These are phyloP conservation scores for Trematomus loennbergii DNA, from an alignment of 2,113 vertebrate genomes.

Conservation along the genomic window DNA sequence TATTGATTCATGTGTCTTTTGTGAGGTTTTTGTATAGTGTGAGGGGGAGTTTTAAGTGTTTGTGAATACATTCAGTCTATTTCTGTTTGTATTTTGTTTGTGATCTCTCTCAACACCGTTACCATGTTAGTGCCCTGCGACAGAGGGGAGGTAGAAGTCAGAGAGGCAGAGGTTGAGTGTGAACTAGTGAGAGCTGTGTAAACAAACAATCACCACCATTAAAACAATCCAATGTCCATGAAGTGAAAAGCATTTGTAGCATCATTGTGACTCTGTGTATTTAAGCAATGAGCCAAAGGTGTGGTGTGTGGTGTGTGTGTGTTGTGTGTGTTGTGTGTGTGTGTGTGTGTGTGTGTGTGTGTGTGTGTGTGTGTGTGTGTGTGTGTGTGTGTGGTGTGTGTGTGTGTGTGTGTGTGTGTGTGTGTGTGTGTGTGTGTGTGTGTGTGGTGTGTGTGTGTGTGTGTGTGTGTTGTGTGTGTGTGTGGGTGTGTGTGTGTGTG, in stretches of 20 bases:
- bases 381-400: slow-evolving; percentile 33
- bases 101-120: background rate
- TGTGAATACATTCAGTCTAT: slow-evolving; percentile 25
- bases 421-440: too few relatives aligned
- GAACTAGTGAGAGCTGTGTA: slow-evolving; percentile 16
- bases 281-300: slow-evolving; percentile 28
- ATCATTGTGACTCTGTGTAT: slow-evolving; percentile 32
- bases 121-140: slow-evolving; percentile 2
- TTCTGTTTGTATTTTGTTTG: slow-evolving; percentile 28
- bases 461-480: too few relatives aligned
- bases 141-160: slow-evolving; percentile 27
- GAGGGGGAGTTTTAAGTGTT: slow-evolving; percentile 15
- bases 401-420: slow-evolving; percentile 9
- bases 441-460: too few relatives aligned
- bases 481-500: too few relatives aligned
- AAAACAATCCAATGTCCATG: slow-evolving; percentile 33
- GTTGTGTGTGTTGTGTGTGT: slow-evolving; percentile 19
- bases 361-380: slow-evolving; percentile 20
- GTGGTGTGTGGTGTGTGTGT: slow-evolving; percentile 1
- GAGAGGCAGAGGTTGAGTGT: slow-evolving; percentile 19
- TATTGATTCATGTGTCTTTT: slow-evolving; percentile 45
- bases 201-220: slow-evolving; percentile 32
- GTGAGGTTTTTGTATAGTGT: slow-evolving; percentile 29
- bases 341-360: slow-evolving; percentile 1
- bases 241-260: slow-evolving; percentile 3